phyloP scores from a whole-genome alignment of 1,140 invertebrate species.

The Zelostemma sp. region DNA sequence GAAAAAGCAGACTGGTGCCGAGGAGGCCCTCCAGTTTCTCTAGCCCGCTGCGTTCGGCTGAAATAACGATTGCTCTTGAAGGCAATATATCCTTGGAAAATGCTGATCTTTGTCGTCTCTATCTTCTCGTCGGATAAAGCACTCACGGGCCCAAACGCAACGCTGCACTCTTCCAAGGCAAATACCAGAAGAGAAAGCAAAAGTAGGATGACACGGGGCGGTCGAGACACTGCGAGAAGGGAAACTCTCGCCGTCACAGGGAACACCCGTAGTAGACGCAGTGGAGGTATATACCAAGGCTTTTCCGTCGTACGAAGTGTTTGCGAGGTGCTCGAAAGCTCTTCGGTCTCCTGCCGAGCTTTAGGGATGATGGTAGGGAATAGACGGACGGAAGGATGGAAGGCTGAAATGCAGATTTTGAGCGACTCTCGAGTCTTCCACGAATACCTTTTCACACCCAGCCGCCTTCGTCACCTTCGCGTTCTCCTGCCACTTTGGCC shows the following conservation, averaged over 20 bases:
- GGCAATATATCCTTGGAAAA: conserved; percentile 58
- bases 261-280: conserved; percentile 33
- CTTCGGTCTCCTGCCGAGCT: conserved; percentile 51
- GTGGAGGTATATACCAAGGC: conserved; percentile 26
- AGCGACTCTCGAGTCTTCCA: conserved; percentile 54
- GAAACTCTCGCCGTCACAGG: conserved; percentile 24
- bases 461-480: conserved; percentile 35
- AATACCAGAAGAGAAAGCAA: conserved; percentile 63
- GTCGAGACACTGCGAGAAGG: conserved; percentile 33
- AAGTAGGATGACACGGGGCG: conserved; percentile 57
- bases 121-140: conserved; percentile 56
- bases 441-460: conserved; percentile 27
- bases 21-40: conserved; percentile 24
- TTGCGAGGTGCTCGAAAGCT: conserved; percentile 69
- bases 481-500: conserved; percentile 44
- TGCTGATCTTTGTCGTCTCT: conserved; percentile 55
- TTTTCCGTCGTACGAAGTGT: conserved; percentile 55
- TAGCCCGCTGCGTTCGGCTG: conserved; percentile 32
- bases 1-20: conserved; percentile 2
- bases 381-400: conserved; percentile 56
- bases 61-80: conserved; percentile 54
- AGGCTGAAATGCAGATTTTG: conserved; percentile 69
- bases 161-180: conserved; percentile 58
- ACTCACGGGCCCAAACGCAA: conserved; percentile 34
- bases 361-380: conserved; percentile 34